Evolutionary conservation across 2,797 vertebrate genomes (phyloP).

Genomic region (Smutsia temminckii): DNA sequence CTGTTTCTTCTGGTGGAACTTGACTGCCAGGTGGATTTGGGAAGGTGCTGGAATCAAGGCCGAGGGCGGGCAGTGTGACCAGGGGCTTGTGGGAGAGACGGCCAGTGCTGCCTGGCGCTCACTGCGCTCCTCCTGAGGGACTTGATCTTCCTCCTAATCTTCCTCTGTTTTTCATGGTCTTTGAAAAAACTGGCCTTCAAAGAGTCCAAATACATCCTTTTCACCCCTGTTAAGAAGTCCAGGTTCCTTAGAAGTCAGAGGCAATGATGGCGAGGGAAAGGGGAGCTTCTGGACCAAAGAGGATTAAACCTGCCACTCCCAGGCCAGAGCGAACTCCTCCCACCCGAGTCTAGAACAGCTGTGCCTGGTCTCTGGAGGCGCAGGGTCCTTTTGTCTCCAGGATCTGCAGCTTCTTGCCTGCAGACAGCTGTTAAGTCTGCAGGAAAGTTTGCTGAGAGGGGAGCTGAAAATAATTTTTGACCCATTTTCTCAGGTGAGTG

Average conservation of each 20-base stretch:
- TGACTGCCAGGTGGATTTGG: background rate
- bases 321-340: background rate
- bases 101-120: accelerated
- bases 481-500: background rate
- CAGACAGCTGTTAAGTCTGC: background rate
- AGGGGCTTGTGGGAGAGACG: background rate
- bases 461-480: background rate
- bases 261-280: accelerated
- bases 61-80: background rate
- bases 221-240: background rate
- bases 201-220: background rate
- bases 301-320: background rate
- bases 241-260: background rate
- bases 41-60: background rate
- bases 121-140: background rate
- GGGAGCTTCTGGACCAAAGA: background rate
- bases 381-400: background rate
- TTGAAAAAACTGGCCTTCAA: background rate
- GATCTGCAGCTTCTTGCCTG: background rate
- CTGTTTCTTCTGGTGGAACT: background rate
- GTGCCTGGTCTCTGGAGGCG: accelerated
- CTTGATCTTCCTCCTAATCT: background rate
- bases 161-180: background rate
- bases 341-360: accelerated
- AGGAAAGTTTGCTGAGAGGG: background rate